Evolutionary conservation across 64 coral and sea anemone genomes (phyloP).

Genomic region (Trachythela sp.): DNA sequence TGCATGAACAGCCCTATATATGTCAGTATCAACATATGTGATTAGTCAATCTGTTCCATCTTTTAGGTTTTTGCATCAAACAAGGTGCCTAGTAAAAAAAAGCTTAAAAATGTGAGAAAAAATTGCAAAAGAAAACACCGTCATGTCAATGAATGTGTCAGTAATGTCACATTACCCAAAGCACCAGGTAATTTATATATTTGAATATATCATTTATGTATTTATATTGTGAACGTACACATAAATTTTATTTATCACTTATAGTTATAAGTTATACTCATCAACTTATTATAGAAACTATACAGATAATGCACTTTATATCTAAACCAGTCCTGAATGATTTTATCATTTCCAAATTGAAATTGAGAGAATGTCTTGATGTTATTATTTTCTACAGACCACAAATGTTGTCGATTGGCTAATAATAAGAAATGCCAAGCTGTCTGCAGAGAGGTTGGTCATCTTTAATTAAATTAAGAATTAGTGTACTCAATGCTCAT

Average conservation of each 20-base stretch:
- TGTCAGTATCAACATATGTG: background rate
- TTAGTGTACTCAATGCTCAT: no score
- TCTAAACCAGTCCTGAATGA: background rate
- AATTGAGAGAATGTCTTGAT: no score
- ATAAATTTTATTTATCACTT: no score
- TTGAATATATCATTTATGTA: background rate
- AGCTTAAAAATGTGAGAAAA: background rate
- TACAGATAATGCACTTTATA: no score
- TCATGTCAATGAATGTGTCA: background rate
- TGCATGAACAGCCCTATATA: no score
- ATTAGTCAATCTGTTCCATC: no score
- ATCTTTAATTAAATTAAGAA: background rate
- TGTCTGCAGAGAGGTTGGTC: constrained; percentile 13
- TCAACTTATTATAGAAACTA: no score
- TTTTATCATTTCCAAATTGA: no score
- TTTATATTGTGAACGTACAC: no score
- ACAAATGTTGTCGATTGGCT: background rate
- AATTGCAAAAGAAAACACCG: background rate
- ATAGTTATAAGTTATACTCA: no score
- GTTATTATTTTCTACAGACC: background rate
- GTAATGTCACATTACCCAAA: background rate
- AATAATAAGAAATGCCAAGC: background rate
- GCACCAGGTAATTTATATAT: background rate
- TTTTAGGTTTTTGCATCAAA: constrained; percentile 1
- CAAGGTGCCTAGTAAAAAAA: background rate